Base-by-base conservation (phyloP, 2,797 vertebrate species). In the Galaxias olidus region DNA sequence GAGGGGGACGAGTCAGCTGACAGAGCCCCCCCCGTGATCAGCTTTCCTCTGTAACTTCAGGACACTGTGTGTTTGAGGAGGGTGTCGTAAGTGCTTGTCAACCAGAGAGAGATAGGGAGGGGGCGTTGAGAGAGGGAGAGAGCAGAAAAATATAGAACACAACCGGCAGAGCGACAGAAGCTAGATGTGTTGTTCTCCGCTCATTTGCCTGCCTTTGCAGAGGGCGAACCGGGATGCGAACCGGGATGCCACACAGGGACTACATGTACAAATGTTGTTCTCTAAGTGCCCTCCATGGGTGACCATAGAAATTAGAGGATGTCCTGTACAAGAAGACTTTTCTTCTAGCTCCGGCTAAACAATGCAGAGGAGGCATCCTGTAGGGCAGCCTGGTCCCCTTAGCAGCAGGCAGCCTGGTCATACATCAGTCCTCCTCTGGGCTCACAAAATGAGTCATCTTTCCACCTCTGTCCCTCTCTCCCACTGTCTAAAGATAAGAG, bases 1-100 rank as follows among this genome's bases (percentile, higher is more conserved):
- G 96, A 92, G 92, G 90, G 81, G 71, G 60, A 59, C 47, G 30
- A 68, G 92, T 94, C 96, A 98, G 94, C 94, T 98, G 95, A 96
- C 91, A 57, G 87, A 88, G 74, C 79, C 65, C 75, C 87, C 90
- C 75, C 87, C 90, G 90, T 91, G 88, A 89, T 87, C 87, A 85
- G 89, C 87, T 90, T 89, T 91, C 90, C 92, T 90, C 90, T 88
- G 91, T 87, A 95, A 96, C 92, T 97, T 96, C 92, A 89, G 89
- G 73, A 89, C 87, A 80, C 83, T 82, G 82, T 76, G 67, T 14
- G 61, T 62, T 76, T 49, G 63, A 18, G 61, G 19, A n/a, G 42
- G 8, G 6, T 1, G 45, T 60, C 30, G 46, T 0, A 13, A 43
- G 59, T 48, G 45, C 56, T 59, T 66, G 51, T 47, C 50, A 69